Evolutionary conservation across 37 sponge, comb jelly and placozoan species (phyloP).

Genomic region (Cladorhizidae sp.): DNA sequence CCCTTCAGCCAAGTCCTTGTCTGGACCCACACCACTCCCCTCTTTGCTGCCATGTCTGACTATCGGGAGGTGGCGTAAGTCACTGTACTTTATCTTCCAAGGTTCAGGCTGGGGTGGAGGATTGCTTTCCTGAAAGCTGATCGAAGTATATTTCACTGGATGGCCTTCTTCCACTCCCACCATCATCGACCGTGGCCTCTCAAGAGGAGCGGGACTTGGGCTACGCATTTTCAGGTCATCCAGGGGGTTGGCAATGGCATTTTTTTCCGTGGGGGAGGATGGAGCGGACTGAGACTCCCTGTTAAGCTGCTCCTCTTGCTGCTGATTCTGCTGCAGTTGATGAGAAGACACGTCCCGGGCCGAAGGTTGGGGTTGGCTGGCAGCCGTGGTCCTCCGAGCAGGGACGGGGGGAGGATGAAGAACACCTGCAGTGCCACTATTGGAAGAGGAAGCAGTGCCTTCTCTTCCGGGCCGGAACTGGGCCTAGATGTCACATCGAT

Average conservation of each 20-base stretch:
- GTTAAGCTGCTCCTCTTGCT: neutral
- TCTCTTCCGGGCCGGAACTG: neutral
- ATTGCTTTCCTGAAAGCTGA: neutral
- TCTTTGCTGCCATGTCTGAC: neutral
- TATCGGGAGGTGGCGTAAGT: neutral
- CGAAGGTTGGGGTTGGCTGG: neutral
- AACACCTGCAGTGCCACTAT: no score
- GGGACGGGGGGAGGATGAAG: slow-evolving; percentile 13
- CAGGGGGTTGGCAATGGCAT: neutral
- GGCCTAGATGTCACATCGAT: no score
- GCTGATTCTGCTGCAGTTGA: neutral
- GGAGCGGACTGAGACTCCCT: slow-evolving; percentile 55
- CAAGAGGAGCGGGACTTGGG: no score
- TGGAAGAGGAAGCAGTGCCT: neutral
- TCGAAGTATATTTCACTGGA: neutral
- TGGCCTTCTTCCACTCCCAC: neutral
- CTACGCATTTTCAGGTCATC: neutral
- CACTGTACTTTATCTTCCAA: neutral
- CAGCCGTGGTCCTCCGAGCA: neutral
- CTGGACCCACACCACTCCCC: neutral
- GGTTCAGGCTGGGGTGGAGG: neutral
- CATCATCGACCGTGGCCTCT: slow-evolving; percentile 21
- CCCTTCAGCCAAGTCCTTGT: neutral
- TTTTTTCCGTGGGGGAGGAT: slow-evolving; percentile 40
- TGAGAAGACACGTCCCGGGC: neutral